These are phyloP conservation scores for Neuroscelio doddi DNA, from an alignment of 2,888 invertebrate species.

Conservation along the genomic window DNA sequence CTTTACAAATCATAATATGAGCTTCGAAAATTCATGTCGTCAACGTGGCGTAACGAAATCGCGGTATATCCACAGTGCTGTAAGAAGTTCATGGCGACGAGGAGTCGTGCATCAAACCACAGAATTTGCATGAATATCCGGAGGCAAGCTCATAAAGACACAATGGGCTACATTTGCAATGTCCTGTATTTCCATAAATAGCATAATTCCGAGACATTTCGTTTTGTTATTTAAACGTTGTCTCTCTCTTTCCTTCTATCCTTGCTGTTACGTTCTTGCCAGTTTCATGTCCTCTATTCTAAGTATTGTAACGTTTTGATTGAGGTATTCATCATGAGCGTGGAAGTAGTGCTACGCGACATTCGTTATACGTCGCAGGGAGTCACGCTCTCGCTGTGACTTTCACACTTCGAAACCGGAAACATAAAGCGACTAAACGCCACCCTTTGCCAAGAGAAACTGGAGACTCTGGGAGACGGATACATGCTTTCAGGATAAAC, in stretches of 20 bases:
- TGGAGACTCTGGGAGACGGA: conserved; percentile 12
- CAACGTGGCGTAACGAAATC: conserved; percentile 12
- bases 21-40: conserved; percentile 14
- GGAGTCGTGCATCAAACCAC: conserved; percentile 26
- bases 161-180: conserved; percentile 31
- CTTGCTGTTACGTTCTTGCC: conserved; percentile 5
- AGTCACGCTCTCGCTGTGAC: neutral
- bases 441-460: conserved; percentile 21
- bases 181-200: conserved; percentile 27
- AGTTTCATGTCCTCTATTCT: too few relatives aligned
- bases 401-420: neutral
- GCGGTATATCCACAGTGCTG: conserved; percentile 5
- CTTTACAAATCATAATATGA: too few relatives aligned
- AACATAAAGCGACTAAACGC: conserved; percentile 24
- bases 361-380: conserved; percentile 5
- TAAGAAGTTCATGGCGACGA: conserved; percentile 15
- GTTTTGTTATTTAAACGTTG: conserved; percentile 19
- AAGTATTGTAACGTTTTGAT: conserved; percentile 13
- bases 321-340: conserved; percentile 21
- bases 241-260: conserved; percentile 1
- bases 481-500: conserved; percentile 21
- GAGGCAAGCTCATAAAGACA: conserved; percentile 29
- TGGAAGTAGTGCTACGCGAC: conserved; percentile 1
- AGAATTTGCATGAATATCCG: conserved; percentile 42
- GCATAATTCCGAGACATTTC: conserved; percentile 22